Conservation (phyloP, 1,140 invertebrate genomes). For the Tyrophagus putrescentiae region DNA sequence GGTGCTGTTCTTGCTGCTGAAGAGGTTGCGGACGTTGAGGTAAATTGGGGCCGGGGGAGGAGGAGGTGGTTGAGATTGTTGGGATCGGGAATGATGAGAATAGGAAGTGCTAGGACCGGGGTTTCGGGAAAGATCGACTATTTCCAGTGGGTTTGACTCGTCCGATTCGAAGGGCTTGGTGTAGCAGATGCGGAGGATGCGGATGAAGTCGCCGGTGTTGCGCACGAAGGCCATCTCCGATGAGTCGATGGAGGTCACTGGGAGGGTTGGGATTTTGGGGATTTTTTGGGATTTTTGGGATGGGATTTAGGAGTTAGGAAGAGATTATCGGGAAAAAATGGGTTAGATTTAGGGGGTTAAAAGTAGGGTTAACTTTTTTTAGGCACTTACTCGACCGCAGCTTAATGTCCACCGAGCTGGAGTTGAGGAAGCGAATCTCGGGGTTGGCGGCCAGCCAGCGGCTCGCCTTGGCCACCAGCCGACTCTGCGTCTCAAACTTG, state of each 20-base stretch:
- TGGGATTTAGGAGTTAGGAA: background rate
- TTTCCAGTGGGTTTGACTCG: too few species aligned
- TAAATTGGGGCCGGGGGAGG: conserved; percentile 17
- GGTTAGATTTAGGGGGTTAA: too few species aligned
- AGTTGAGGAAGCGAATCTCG: conserved; percentile 25
- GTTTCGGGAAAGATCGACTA: background rate
- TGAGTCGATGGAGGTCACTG: conserved; percentile 15
- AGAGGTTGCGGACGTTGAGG: conserved; percentile 1
- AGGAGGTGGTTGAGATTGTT: background rate
- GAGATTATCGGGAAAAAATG: background rate
- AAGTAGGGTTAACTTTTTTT: too few species aligned
- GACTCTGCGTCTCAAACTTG: conserved; percentile 27
- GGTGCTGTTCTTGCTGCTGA: background rate
- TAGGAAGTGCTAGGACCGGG: background rate
- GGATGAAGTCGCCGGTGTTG: conserved; percentile 26
- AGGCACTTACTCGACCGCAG: conserved; percentile 25
- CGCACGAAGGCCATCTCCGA: conserved; percentile 19
- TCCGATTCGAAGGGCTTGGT: conserved; percentile 20
- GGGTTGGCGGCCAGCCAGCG: conserved; percentile 26
- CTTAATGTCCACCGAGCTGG: conserved; percentile 27
- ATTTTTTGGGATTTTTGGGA: too few species aligned
- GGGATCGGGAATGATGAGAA: background rate
- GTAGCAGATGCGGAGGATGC: conserved; percentile 27
- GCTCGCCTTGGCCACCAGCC: conserved; percentile 24
- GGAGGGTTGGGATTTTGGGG: background rate